phyloP scores from a whole-genome alignment of 2,797 vertebrate species.

The Prunella strophiata region DNA sequence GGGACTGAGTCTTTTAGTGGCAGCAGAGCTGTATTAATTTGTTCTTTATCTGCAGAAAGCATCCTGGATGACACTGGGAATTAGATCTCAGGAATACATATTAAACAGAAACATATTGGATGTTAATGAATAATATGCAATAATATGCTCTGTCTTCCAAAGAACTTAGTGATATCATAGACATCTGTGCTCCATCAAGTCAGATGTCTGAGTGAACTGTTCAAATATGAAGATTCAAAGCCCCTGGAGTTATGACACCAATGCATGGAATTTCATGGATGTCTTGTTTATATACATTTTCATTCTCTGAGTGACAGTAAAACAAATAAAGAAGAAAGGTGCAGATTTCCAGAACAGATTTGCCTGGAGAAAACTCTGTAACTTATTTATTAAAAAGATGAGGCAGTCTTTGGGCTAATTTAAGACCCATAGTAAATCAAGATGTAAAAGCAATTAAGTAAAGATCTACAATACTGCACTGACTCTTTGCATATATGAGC shows the following conservation, averaged over 20 bases:
- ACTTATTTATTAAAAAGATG: conserved; percentile 13
- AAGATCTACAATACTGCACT: background rate
- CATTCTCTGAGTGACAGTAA: conserved; percentile 39
- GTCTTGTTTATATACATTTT: conserved; percentile 35
- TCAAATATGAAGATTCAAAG: conserved; percentile 28
- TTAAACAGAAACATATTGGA: conserved; percentile 34
- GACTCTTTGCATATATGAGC: background rate
- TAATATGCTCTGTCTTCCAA: background rate
- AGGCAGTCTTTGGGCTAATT: background rate
- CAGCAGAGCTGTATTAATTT: background rate
- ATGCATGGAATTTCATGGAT: conserved; percentile 51
- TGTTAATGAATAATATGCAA: background rate
- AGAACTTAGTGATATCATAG: conserved; percentile 29
- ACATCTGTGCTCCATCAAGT: conserved; percentile 60
- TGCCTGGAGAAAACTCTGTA: background rate
- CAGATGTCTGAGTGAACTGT: conserved; percentile 9
- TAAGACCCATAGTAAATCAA: conserved; percentile 7
- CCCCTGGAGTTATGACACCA: conserved; percentile 36
- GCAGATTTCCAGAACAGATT: conserved; percentile 19
- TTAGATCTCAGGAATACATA: background rate
- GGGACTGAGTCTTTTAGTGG: background rate
- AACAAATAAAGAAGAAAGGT: conserved; percentile 56
- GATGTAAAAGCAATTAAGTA: conserved; percentile 20
- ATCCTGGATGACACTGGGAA: background rate
- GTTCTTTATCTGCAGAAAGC: background rate